Percentiles rank a stretch among this genome's conserved stretches.
Conservation (phyloP, 1,140 invertebrate genomes). For the Phenacoccus solenopsis region DNA sequence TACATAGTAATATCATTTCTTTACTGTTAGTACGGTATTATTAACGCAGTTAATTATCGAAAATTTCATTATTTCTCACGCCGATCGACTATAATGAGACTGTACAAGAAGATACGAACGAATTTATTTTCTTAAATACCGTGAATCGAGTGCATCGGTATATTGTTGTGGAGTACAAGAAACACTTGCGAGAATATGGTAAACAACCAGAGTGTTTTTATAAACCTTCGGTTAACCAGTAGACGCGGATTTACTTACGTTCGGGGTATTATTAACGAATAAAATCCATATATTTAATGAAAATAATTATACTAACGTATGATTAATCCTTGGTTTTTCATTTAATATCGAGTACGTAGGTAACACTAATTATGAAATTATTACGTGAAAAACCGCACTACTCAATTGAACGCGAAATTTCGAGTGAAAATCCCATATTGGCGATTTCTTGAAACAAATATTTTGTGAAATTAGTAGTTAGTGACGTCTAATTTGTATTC, state of each 20-base stretch:
- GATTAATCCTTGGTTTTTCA: background rate
- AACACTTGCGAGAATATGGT: too few species aligned
- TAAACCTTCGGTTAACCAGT: too few species aligned
- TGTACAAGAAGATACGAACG: too few species aligned
- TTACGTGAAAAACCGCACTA: background rate
- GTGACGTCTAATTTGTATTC: constrained; percentile 11
- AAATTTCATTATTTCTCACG: background rate
- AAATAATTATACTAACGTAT: constrained; percentile 8
- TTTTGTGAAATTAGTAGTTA: background rate
- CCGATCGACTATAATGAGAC: background rate
- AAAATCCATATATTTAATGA: background rate
- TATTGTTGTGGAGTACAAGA: background rate
- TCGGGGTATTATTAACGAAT: too few species aligned
- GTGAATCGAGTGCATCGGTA: background rate
- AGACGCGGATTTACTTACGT: too few species aligned
- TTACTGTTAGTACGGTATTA: too few species aligned
- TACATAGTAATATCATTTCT: too few species aligned
- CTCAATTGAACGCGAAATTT: background rate
- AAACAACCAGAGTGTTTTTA: too few species aligned
- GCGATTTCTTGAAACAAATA: background rate
- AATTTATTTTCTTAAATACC: too few species aligned
- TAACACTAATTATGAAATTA: background rate
- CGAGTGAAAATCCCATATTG: background rate
- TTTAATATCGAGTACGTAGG: background rate
- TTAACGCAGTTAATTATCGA: too few species aligned